Evolutionary conservation across 2,113 vertebrate species (phyloP).

Genomic region (Chaenocephalus aceratus): DNA sequence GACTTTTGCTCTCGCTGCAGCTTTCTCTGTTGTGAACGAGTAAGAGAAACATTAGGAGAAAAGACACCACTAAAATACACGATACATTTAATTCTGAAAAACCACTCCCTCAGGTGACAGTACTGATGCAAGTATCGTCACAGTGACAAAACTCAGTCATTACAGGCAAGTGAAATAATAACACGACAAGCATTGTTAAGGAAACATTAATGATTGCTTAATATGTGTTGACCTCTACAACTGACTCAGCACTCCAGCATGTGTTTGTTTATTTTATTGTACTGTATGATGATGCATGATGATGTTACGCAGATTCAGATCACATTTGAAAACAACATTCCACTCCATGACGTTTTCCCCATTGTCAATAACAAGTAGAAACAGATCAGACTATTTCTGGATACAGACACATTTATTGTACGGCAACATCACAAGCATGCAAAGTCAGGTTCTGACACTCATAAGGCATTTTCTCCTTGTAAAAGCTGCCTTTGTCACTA

Average conservation of each 20-base stretch:
- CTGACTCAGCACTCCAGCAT: not conserved
- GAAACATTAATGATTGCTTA: not conserved
- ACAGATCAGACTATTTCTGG: slow-evolving; percentile 7
- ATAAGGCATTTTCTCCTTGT: slow-evolving; percentile 79
- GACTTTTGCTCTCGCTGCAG: no score
- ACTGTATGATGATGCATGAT: no score
- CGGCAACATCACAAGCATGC: slow-evolving; percentile 77
- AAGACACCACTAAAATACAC: not conserved
- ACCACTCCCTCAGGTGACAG: not conserved
- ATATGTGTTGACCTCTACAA: not conserved
- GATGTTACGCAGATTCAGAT: not conserved
- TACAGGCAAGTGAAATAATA: not conserved
- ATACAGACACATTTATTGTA: slow-evolving; percentile 75
- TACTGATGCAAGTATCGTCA: not conserved
- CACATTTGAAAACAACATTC: slow-evolving; percentile 7
- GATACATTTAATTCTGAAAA: slow-evolving; percentile 10
- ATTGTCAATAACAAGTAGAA: not conserved
- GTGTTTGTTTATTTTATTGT: no score
- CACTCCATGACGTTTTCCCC: not conserved
- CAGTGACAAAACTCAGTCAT: not conserved
- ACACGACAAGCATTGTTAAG: not conserved
- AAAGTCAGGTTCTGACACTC: slow-evolving; percentile 72
- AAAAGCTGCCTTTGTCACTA: slow-evolving; percentile 82
- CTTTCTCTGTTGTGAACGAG: not conserved
- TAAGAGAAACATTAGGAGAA: not conserved